A percentile compares a stretch with the other conserved stretches of the same genome.
These are phyloP conservation scores for Agrilus cyanescens DNA, from an alignment of 2,888 invertebrate species.

Conservation along the genomic window DNA sequence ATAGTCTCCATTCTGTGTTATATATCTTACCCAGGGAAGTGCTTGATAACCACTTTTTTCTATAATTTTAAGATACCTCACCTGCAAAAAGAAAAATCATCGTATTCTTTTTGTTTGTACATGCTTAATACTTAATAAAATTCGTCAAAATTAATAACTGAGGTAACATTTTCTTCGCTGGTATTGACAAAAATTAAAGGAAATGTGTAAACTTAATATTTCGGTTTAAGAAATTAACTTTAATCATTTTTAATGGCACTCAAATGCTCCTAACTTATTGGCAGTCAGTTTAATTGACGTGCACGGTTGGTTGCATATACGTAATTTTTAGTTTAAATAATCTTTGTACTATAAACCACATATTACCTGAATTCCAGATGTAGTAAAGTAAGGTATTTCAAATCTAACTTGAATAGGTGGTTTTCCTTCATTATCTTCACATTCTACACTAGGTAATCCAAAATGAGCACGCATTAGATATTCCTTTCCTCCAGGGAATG, in stretches of 20 bases:
- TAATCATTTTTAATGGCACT: too few species aligned
- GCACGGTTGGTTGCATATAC: too few species aligned
- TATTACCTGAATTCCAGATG: slow-evolving; percentile 89
- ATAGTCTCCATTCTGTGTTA: slow-evolving; percentile 98
- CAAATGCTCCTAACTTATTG: too few species aligned
- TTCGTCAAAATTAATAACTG: too few species aligned
- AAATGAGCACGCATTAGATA: slow-evolving; percentile 97
- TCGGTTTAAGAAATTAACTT: too few species aligned
- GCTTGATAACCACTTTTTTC: slow-evolving; percentile 99
- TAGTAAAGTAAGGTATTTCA: slow-evolving; percentile 98
- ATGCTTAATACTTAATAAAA: too few species aligned
- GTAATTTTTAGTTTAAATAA: too few species aligned
- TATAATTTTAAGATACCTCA: slow-evolving; percentile 91
- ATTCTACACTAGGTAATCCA: slow-evolving; percentile 89
- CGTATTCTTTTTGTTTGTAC: too few species aligned
- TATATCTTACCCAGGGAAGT: slow-evolving; percentile 97
- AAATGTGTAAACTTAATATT: too few species aligned
- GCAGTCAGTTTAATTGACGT: too few species aligned
- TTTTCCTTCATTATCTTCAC: slow-evolving; percentile 89
- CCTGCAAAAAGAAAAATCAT: slow-evolving; percentile 29
- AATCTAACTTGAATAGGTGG: slow-evolving; percentile 98
- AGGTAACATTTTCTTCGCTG: too few species aligned
- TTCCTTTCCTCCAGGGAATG: slow-evolving; percentile 96
- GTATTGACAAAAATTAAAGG: too few species aligned
- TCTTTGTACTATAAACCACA: slow-evolving; percentile 7